phyloP scores from a whole-genome alignment of 2,797 vertebrate genomes.

The Syngnathus rostellatus region DNA sequence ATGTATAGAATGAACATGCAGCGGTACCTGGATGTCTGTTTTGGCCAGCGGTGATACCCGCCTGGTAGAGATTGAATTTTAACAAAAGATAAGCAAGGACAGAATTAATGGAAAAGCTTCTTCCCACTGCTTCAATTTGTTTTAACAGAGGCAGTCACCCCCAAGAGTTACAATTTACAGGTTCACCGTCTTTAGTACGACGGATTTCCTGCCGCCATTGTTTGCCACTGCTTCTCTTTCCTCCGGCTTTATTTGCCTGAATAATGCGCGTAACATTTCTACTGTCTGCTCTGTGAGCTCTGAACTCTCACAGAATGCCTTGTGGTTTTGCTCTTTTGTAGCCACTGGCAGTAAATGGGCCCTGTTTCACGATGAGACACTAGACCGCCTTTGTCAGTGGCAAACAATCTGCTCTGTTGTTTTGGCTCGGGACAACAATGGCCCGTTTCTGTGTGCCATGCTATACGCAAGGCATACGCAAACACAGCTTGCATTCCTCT shows the following conservation, averaged over 20 bases:
- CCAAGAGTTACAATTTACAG: constrained; percentile 20
- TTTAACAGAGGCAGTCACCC: constrained; percentile 6
- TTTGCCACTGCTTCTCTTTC: constrained; percentile 13
- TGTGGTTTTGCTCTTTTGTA: constrained; percentile 61
- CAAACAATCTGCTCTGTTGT: constrained; percentile 66
- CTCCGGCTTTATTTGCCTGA: constrained; percentile 30
- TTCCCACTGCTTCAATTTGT: background rate
- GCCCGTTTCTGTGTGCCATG: constrained; percentile 41
- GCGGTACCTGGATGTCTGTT: constrained; percentile 34
- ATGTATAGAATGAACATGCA: constrained; percentile 47
- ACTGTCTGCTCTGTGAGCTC: constrained; percentile 41
- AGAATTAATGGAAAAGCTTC: background rate
- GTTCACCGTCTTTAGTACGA: constrained; percentile 26
- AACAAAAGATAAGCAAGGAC: constrained; percentile 17
- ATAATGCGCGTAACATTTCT: constrained; percentile 43
- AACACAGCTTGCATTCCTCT: constrained; percentile 18
- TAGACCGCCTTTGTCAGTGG: constrained; percentile 58
- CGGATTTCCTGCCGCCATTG: constrained; percentile 20
- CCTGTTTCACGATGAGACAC: constrained; percentile 61
- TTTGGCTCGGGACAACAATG: constrained; percentile 54
- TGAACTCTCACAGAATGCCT: constrained; percentile 38
- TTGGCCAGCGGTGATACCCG: constrained; percentile 5
- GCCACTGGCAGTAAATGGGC: constrained; percentile 62
- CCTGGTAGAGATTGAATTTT: constrained; percentile 19
- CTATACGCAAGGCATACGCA: constrained; percentile 19